Evolutionary conservation across 1,140 invertebrate genomes (phyloP).

Genomic region (Argopecten irradians): DNA sequence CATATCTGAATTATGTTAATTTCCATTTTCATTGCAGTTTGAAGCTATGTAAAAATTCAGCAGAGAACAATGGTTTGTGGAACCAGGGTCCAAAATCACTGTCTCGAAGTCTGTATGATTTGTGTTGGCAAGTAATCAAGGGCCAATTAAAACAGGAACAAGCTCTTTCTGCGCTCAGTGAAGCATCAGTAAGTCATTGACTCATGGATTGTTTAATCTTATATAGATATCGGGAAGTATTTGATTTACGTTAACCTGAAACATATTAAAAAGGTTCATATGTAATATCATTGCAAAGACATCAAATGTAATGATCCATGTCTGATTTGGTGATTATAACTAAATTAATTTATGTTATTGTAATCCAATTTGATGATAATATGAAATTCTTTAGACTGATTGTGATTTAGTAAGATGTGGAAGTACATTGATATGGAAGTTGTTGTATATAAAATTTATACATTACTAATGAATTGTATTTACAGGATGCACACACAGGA

Average conservation of each 20-base stretch:
- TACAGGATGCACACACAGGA: constrained; percentile 69
- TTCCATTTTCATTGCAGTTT: constrained; percentile 79
- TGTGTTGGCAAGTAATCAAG: constrained; percentile 69
- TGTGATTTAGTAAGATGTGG: too few relatives aligned
- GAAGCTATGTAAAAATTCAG: constrained; percentile 86
- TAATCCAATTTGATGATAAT: too few relatives aligned
- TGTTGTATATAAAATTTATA: too few relatives aligned
- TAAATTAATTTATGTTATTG: too few relatives aligned
- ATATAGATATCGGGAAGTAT: background rate
- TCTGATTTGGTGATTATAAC: too few relatives aligned
- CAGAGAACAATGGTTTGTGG: constrained; percentile 73
- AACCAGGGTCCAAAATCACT: constrained; percentile 57
- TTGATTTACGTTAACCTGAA: background rate
- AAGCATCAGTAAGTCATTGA: constrained; percentile 67
- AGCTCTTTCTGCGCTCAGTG: constrained; percentile 64
- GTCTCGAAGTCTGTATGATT: constrained; percentile 70
- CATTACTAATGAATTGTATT: constrained; percentile 50
- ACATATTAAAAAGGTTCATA: background rate
- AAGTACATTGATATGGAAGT: too few relatives aligned
- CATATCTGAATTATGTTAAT: background rate
- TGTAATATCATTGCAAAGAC: too few relatives aligned
- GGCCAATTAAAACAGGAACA: constrained; percentile 71
- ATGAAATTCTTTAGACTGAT: too few relatives aligned
- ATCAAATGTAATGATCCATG: too few relatives aligned
- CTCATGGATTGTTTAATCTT: background rate